These are phyloP conservation scores for Oreochromis grahami DNA, from an alignment of 2,797 vertebrate genomes.

Conservation along the genomic window DNA sequence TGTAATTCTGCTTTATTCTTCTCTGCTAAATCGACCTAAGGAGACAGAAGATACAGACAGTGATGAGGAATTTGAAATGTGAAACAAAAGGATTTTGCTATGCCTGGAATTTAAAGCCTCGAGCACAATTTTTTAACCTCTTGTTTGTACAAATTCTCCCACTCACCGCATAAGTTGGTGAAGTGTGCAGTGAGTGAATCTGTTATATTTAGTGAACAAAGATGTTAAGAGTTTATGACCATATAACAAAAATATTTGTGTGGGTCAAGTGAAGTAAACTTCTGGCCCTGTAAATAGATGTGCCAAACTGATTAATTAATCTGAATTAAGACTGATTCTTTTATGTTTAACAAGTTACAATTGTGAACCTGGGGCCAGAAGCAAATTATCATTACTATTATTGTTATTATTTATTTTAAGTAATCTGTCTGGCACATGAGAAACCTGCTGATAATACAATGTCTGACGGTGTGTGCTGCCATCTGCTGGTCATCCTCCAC, in stretches of 20 bases:
- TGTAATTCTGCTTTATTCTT: neutral
- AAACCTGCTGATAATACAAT: neutral
- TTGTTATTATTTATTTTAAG: neutral
- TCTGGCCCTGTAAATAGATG: neutral
- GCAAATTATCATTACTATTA: neutral
- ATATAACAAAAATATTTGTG: neutral
- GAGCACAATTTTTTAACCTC: neutral
- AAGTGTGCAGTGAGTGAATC: neutral
- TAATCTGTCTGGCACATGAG: neutral
- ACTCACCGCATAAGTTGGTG: neutral
- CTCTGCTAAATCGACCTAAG: conserved; percentile 3
- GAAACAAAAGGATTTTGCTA: neutral
- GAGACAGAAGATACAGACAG: neutral
- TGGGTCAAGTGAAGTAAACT: neutral
- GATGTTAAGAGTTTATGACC: neutral
- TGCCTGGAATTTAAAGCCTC: conserved; percentile 24
- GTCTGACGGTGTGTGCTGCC: conserved; percentile 20
- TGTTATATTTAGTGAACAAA: neutral
- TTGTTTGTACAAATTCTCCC: neutral
- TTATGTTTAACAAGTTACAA: neutral
- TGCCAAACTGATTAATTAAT: neutral
- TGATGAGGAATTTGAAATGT: neutral
- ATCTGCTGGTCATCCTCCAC: conserved; percentile 30
- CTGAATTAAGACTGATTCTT: neutral
- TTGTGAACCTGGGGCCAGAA: neutral